A percentile compares a stretch with the other conserved stretches of the same genome.
Evolutionary conservation across 2,888 invertebrate species (phyloP).

Genomic region (Sarcophaga rosellei): DNA sequence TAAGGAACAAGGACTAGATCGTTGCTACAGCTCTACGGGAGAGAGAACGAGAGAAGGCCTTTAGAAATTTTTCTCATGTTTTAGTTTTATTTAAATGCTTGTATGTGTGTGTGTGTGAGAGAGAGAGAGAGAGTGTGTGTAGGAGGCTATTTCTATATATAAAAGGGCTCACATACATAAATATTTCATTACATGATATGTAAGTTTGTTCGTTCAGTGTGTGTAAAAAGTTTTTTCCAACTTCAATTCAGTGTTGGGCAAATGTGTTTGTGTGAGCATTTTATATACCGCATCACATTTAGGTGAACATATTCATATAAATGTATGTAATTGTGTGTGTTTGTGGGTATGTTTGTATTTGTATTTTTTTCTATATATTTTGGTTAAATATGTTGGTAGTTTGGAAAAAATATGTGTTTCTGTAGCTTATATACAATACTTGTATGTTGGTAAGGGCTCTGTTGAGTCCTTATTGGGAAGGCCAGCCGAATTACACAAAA

Average conservation of each 20-base stretch:
- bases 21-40: too few species aligned
- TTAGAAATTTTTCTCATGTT: too few species aligned
- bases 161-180: too few species aligned
- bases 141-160: too few species aligned
- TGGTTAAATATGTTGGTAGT: slow-evolving; percentile 19
- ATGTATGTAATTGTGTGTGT: too few species aligned
- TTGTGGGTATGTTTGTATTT: too few species aligned
- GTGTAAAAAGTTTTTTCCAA: slow-evolving; percentile 7
- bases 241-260: slow-evolving; percentile 33
- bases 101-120: background rate
- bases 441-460: background rate
- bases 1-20: background rate
- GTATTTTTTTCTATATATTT: slow-evolving; percentile 1
- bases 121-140: background rate
- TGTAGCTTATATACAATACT: slow-evolving; percentile 22
- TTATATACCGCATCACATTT: slow-evolving; percentile 51
- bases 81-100: slow-evolving; percentile 5
- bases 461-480: slow-evolving; percentile 2
- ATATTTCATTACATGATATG: too few species aligned
- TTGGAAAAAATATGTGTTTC: slow-evolving; percentile 39
- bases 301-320: slow-evolving; percentile 41
- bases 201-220: background rate
- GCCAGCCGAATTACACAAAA: slow-evolving; percentile 11
- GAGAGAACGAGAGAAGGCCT: slow-evolving; percentile 36
- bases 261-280: background rate